phyloP scores from a whole-genome alignment of 2,888 invertebrate genomes.

The Nycteola revayana region DNA sequence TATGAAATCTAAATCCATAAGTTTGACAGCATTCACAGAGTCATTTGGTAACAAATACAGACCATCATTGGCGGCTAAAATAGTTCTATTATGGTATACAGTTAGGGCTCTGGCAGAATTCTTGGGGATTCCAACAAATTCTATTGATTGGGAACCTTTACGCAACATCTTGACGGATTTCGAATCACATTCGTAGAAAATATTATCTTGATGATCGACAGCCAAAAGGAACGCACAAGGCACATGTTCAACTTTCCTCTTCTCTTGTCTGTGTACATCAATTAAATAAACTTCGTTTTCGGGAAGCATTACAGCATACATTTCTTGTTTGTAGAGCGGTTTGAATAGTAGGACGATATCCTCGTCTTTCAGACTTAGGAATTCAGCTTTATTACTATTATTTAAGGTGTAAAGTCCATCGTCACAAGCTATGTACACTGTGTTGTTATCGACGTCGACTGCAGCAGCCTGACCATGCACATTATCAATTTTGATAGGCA shows the following conservation, averaged over 20 bases:
- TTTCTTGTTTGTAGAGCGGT: conserved; percentile 44
- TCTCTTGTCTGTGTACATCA: conserved; percentile 56
- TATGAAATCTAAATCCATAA: conserved; percentile 65
- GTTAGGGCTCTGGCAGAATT: conserved; percentile 64
- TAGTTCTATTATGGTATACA: conserved; percentile 47
- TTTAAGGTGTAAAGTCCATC: conserved; percentile 60
- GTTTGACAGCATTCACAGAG: conserved; percentile 62
- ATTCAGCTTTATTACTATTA: conserved; percentile 50
- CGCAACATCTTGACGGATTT: conserved; percentile 69
- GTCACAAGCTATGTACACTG: conserved; percentile 65
- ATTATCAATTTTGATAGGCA: conserved; percentile 59
- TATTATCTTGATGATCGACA: conserved; percentile 60
- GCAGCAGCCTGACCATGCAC: conserved; percentile 67
- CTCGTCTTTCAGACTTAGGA: conserved; percentile 61
- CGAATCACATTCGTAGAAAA: conserved; percentile 72
- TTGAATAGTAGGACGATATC: conserved; percentile 70
- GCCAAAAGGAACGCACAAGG: conserved; percentile 70
- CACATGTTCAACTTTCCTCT: conserved; percentile 52
- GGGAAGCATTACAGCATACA: conserved; percentile 64
- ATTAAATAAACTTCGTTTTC: conserved; percentile 62
- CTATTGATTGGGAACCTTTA: conserved; percentile 65
- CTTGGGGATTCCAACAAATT: conserved; percentile 65
- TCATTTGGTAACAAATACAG: conserved; percentile 58
- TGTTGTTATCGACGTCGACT: conserved; percentile 52
- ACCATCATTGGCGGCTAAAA: conserved; percentile 69